phyloP scores from a whole-genome alignment of 2,888 invertebrate species.

The Herminia tarsipennalis region DNA sequence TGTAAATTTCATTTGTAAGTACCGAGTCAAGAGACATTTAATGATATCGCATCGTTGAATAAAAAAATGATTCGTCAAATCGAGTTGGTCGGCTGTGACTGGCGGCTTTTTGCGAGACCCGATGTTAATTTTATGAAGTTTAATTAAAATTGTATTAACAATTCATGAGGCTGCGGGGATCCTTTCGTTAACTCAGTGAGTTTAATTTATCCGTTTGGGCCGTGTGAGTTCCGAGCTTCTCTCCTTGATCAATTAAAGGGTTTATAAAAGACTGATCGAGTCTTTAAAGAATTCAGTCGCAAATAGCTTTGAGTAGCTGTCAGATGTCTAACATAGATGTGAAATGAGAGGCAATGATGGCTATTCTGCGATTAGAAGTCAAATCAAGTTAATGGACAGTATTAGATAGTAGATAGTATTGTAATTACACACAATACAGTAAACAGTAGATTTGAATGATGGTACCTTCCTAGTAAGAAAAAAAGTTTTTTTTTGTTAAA shows the following conservation, averaged over 20 bases:
- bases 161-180: constrained; percentile 66
- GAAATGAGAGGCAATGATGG: too few relatives aligned
- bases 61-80: constrained; percentile 44
- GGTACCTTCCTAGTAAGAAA: too few relatives aligned
- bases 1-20: constrained; percentile 22
- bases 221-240: constrained; percentile 27
- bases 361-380: too few relatives aligned
- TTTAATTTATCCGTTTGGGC: constrained; percentile 36
- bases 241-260: constrained; percentile 35
- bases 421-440: too few relatives aligned
- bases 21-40: constrained; percentile 34
- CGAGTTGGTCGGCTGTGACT: constrained; percentile 35
- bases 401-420: too few relatives aligned
- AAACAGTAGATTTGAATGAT: too few relatives aligned
- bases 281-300: too few relatives aligned
- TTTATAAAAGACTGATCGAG: constrained; percentile 16
- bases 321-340: too few relatives aligned
- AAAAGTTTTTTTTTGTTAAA: too few relatives aligned
- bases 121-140: constrained; percentile 60
- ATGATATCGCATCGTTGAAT: constrained; percentile 28
- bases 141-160: constrained; percentile 68
- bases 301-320: too few relatives aligned
- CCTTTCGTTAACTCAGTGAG: constrained; percentile 44
- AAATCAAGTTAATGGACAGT: too few relatives aligned
- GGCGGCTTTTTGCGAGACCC: constrained; percentile 31